Evolutionary conservation across 2,888 invertebrate genomes (phyloP).

Genomic region (Idaea aversata): DNA sequence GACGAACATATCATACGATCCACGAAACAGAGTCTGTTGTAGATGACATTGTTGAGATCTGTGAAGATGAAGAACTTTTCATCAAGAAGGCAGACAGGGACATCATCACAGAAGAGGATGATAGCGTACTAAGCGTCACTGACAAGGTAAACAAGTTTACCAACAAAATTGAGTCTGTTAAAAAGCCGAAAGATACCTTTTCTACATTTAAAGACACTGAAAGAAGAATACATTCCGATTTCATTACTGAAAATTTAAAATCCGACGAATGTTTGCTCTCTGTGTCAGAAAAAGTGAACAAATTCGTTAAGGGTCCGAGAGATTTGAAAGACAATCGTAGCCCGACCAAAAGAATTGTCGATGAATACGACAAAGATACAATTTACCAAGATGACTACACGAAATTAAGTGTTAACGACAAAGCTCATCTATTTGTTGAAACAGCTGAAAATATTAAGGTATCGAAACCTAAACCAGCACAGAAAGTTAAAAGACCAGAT

Average conservation of each 20-base stretch:
- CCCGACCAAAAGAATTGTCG: constrained; percentile 62
- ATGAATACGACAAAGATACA: constrained; percentile 78
- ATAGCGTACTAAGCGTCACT: constrained; percentile 77
- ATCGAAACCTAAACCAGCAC: constrained; percentile 56
- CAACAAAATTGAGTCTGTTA: constrained; percentile 57
- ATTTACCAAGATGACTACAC: constrained; percentile 73
- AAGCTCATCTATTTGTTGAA: constrained; percentile 82
- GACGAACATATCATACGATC: constrained; percentile 62
- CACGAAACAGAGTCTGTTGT: constrained; percentile 82
- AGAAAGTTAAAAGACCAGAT: constrained; percentile 73
- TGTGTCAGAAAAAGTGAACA: constrained; percentile 85
- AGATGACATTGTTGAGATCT: constrained; percentile 78
- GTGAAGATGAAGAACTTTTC: constrained; percentile 75
- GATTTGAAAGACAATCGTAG: constrained; percentile 61
- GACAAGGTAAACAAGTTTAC: constrained; percentile 79
- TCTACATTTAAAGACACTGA: constrained; percentile 56
- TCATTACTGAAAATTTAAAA: constrained; percentile 71
- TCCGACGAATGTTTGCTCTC: constrained; percentile 83
- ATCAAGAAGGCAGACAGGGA: constrained; percentile 56
- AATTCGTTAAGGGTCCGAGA: constrained; percentile 78
- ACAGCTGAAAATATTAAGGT: constrained; percentile 80
- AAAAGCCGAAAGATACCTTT: constrained; percentile 50
- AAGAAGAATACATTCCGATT: constrained; percentile 70
- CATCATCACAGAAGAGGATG: constrained; percentile 65
- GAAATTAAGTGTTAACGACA: constrained; percentile 82